phyloP scores from a whole-genome alignment of 2,113 vertebrate genomes.

The Vidua macroura region DNA sequence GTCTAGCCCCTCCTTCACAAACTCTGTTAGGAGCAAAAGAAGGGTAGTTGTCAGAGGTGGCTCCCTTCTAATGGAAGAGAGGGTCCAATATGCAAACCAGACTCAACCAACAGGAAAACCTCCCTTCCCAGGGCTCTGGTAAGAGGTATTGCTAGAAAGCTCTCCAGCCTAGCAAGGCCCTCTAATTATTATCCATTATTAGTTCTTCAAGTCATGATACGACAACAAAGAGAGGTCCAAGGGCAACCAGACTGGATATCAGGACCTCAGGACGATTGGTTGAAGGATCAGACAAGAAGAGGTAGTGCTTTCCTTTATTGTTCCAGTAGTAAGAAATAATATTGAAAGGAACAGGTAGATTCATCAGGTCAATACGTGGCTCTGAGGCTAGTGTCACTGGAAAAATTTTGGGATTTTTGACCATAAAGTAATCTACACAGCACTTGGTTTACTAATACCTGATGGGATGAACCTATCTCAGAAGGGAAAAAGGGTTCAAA shows the following conservation, averaged over 20 bases:
- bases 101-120: not conserved
- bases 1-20: not conserved
- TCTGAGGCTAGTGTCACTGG: not conserved
- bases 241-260: not conserved
- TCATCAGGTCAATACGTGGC: not conserved
- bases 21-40: not conserved
- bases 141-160: not conserved
- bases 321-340: not conserved
- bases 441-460: not conserved
- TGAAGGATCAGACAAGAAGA: not conserved
- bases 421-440: not conserved
- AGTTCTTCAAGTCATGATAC: not conserved
- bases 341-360: not conserved
- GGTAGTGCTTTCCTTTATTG: not conserved
- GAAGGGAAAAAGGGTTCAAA: not conserved
- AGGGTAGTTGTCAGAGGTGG: not conserved
- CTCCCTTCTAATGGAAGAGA: not conserved
- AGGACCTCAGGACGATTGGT: not conserved
- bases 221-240: not conserved
- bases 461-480: not conserved
- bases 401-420: not conserved
- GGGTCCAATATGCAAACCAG: not conserved
- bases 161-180: not conserved
- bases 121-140: not conserved
- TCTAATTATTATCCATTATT: not conserved